Evolutionary conservation across 2,797 vertebrate species (phyloP), one percentile per base, ranked within the genome.

Genomic region (Ciconia nigra): DNA sequence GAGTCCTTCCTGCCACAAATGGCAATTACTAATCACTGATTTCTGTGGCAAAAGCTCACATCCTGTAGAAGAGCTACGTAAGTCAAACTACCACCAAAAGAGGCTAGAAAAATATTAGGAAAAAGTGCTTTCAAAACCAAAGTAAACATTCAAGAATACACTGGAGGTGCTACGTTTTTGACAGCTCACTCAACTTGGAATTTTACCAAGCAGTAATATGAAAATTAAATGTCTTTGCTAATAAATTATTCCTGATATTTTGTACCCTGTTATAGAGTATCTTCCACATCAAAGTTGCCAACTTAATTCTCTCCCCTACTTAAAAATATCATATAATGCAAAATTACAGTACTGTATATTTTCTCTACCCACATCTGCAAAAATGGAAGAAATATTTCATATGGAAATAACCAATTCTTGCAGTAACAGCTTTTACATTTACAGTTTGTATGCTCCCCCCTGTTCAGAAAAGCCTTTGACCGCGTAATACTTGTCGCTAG

Each of bases 41-140:
- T 96, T 70, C 74, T 90, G 92, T 61, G 95, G 96, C 91, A 96
- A 89, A 92, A 97, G 89, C 92, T 98, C 90, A 80, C 69, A 26
- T 79, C 87, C 88, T 88, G 96, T 67, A 93, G 74, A 93, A 87
- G 74, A 97, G 95, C 89, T 84, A 82, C 83, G n/a, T 63, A 83
- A 97, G 97, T 96, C 95, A 95, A 96, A 94, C 58, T 94, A 93
- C 77, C 94, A 94, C 87, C 90, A 92, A 78, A 61, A 93, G 87
- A 92, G 96, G 94, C 92, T 84, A 96, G 95, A 95, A 98, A 98
- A 97, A 96, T 94, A 96, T 82, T 96, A 97, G 96, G 97, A 96
- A 95, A 98, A 97, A 97, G 95, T 97, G 97, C 96, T 96, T 97
- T 95, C 96, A 90, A 97, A 97, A 95, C 86, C 87, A 95, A 97